Conservation (phyloP, 1,140 invertebrate species). For the Drosophila ogumai region DNA sequence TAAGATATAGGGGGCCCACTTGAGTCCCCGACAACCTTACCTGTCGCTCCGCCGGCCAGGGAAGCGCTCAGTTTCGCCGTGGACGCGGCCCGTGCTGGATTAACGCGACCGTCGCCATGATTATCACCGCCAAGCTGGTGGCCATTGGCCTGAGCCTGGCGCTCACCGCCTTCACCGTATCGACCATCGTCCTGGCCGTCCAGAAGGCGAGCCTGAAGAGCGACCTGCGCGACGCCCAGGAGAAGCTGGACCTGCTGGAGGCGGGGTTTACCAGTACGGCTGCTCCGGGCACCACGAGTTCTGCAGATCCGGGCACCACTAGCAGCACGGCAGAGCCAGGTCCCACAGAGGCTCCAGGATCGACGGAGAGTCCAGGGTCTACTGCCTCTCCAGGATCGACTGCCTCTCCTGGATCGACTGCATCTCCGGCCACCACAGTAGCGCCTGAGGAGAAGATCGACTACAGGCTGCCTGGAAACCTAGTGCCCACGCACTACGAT, state of each 20-base stretch:
- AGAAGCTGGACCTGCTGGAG: slow-evolving; percentile 69
- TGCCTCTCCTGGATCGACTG: neutral
- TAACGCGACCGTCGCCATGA: slow-evolving; percentile 50
- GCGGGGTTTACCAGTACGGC: slow-evolving; percentile 41
- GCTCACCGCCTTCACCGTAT: slow-evolving; percentile 84
- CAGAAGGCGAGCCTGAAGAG: slow-evolving; percentile 63
- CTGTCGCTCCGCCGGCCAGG: slow-evolving; percentile 10
- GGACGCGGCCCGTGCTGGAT: slow-evolving; percentile 51
- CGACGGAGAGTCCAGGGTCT: slow-evolving; percentile 3
- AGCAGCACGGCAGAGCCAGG: slow-evolving; percentile 2
- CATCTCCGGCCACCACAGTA: slow-evolving; percentile 29
- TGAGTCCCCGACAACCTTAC: slow-evolving; percentile 27
- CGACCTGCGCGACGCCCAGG: slow-evolving; percentile 66
- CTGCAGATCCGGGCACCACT: slow-evolving; percentile 21
- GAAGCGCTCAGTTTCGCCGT: slow-evolving; percentile 51
- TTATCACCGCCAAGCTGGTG: slow-evolving; percentile 75
- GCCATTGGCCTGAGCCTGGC: slow-evolving; percentile 70
- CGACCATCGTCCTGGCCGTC: slow-evolving; percentile 85
- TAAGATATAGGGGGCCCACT: slow-evolving; percentile 63
- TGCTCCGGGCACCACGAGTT: slow-evolving; percentile 9
- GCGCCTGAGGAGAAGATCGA: slow-evolving; percentile 66
- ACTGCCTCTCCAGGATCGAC: slow-evolving; percentile 16
- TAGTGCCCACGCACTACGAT: slow-evolving; percentile 91
- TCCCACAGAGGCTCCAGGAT: slow-evolving; percentile 4
- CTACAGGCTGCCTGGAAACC: slow-evolving; percentile 88